Percentiles rank a stretch among this genome's conserved stretches.
Evolutionary conservation across 2,888 invertebrate genomes (phyloP).

Genomic region (Siphlonurus alternatus): DNA sequence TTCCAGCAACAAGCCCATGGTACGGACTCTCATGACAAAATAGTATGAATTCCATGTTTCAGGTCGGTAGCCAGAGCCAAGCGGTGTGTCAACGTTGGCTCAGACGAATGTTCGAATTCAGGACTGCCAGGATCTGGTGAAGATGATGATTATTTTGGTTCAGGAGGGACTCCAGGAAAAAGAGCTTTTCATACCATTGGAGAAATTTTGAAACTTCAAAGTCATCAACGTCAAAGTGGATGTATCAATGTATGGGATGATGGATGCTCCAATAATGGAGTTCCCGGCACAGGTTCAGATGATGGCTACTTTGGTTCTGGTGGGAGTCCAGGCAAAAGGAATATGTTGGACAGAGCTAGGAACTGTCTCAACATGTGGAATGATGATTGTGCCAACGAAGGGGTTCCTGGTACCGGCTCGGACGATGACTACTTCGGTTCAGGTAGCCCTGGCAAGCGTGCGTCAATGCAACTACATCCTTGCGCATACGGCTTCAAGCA

Average conservation of each 20-base stretch:
- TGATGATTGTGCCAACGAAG: conserved; percentile 12
- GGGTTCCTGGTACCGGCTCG: conserved; percentile 9
- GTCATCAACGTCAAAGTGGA: not conserved
- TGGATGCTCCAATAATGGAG: conserved; percentile 11
- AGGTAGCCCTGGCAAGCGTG: conserved; percentile 11
- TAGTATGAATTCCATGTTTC: not conserved
- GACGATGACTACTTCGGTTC: conserved; percentile 11
- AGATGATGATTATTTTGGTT: conserved; percentile 11
- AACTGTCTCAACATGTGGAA: conserved; percentile 11
- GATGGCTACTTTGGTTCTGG: conserved; percentile 9
- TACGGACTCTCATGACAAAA: not conserved
- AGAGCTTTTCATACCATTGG: no score
- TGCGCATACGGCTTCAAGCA: not conserved
- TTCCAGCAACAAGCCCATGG: not conserved
- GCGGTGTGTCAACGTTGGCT: conserved; percentile 8
- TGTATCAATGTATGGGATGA: conserved; percentile 10
- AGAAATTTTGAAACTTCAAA: no score
- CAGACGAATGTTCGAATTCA: conserved; percentile 12
- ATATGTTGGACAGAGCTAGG: not conserved
- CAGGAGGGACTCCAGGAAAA: conserved; percentile 2
- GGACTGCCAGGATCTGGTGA: conserved; percentile 10
- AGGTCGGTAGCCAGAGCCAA: conserved; percentile 5
- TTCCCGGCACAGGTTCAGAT: conserved; percentile 11
- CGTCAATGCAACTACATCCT: not conserved
- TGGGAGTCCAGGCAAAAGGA: conserved; percentile 10